Conservation (phyloP, 1,140 invertebrate species). For the Thereuonema tuberculata region DNA sequence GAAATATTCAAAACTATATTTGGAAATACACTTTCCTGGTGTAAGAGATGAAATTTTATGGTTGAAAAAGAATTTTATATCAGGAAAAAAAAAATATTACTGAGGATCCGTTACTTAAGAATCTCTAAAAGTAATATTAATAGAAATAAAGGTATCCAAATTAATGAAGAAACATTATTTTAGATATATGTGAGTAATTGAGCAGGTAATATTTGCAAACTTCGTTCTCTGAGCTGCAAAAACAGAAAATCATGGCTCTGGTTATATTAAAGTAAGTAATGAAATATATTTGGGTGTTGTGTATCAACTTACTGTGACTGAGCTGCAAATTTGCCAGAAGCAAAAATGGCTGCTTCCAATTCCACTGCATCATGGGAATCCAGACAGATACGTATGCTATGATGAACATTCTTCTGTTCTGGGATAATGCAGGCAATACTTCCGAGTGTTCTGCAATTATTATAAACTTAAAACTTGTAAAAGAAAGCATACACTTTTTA, state of each 20-base stretch:
- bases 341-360: slow-evolving; percentile 90
- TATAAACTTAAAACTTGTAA: slow-evolving; percentile 3
- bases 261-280: slow-evolving; percentile 1
- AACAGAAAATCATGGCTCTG: not conserved
- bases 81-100: no score
- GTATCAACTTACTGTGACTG: slow-evolving; percentile 64
- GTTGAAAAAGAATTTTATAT: no score
- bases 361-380: slow-evolving; percentile 92
- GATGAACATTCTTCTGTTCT: slow-evolving; percentile 87
- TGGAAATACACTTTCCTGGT: no score
- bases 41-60: no score
- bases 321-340: slow-evolving; percentile 79
- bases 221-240: not conserved
- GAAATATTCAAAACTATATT: no score
- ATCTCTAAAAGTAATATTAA: no score
- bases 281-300: no score
- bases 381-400: slow-evolving; percentile 75
- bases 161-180: no score
- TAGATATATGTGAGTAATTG: no score
- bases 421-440: slow-evolving; percentile 84
- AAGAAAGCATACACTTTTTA: not conserved
- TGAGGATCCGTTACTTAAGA: no score
- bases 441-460: slow-evolving; percentile 50
- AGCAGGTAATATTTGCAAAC: not conserved
- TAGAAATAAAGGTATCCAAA: no score